Evolutionary conservation across 2,113 vertebrate genomes (phyloP).

Genomic region (Romanogobio albipinnatus): DNA sequence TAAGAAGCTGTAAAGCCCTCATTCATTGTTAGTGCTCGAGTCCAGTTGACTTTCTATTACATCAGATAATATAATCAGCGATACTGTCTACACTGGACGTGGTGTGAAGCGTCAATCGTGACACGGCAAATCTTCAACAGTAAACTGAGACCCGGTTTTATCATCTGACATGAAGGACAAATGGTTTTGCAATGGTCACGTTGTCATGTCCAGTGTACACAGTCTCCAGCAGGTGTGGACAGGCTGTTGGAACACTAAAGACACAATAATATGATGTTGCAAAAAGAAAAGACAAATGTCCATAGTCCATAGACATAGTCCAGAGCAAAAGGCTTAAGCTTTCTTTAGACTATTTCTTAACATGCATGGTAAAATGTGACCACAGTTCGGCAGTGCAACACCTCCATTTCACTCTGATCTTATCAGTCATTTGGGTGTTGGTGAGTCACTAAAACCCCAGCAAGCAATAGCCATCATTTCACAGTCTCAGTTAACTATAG

Average conservation of each 20-base stretch:
- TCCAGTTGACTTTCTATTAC: too few relatives aligned
- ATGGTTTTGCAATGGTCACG: too few relatives aligned
- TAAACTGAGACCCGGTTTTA: neutral
- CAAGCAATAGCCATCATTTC: too few relatives aligned
- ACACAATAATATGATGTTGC: neutral
- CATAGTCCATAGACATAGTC: too few relatives aligned
- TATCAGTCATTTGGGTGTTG: neutral
- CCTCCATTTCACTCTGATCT: neutral
- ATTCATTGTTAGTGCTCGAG: neutral
- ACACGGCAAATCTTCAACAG: neutral
- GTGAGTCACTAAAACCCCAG: neutral
- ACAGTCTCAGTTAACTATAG: too few relatives aligned
- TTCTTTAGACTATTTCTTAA: neutral
- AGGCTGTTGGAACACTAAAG: neutral
- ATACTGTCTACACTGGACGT: neutral
- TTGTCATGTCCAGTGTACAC: too few relatives aligned
- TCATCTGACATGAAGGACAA: too few relatives aligned
- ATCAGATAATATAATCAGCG: neutral
- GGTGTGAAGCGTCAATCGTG: neutral
- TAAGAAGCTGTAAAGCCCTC: neutral
- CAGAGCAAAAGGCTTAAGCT: neutral
- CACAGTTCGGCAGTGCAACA: neutral
- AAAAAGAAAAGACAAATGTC: neutral
- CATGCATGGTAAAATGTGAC: neutral
- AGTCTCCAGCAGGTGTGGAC: neutral